phyloP scores from a whole-genome alignment of 2,888 invertebrate species.

The Vanessa cardui region DNA sequence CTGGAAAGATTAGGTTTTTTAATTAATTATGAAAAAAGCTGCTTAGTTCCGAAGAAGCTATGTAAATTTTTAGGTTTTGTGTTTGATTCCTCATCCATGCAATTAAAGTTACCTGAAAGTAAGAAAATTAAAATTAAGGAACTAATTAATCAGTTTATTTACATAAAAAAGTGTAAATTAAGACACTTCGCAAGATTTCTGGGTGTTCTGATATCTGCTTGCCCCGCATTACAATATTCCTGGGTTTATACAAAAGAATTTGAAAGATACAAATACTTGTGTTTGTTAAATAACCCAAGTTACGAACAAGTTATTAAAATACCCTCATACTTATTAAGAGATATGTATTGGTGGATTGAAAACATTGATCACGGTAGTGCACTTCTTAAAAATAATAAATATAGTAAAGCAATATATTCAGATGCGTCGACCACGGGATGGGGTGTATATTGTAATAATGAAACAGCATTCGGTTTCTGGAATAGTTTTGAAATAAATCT shows the following conservation, averaged over 20 bases:
- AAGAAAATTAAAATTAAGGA: too few relatives aligned
- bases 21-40: too few relatives aligned
- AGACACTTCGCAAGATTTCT: neutral
- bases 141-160: neutral
- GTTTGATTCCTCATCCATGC: too few relatives aligned
- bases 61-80: too few relatives aligned
- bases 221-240: neutral
- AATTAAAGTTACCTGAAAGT: too few relatives aligned
- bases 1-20: too few relatives aligned
- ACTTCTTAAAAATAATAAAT: neutral
- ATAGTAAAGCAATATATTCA: neutral
- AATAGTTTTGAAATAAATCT: neutral
- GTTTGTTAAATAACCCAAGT: neutral
- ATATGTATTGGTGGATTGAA: neutral
- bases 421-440: neutral
- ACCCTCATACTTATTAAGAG: neutral
- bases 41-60: too few relatives aligned
- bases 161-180: too few relatives aligned
- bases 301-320: neutral
- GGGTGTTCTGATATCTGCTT: neutral
- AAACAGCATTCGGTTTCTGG: neutral
- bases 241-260: neutral
- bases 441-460: neutral
- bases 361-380: constrained; percentile 1
- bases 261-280: neutral